These are phyloP conservation scores for Notamacropus eugenii DNA, from an alignment of 2,797 vertebrate genomes.

Conservation along the genomic window DNA sequence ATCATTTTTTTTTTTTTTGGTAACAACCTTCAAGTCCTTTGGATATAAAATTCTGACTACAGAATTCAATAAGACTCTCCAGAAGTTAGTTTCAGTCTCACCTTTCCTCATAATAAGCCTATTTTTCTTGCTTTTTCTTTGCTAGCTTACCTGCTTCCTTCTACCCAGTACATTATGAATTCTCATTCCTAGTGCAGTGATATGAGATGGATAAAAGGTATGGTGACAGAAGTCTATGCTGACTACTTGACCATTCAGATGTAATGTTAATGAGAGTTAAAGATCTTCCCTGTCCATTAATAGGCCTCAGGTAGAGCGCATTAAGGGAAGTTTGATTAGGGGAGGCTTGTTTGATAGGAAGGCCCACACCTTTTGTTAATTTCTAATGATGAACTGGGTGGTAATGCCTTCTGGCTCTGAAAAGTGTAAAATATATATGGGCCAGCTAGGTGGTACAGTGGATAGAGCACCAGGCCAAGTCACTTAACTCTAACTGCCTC, in stretches of 20 bases:
- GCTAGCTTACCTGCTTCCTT: neutral
- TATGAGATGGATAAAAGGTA: neutral
- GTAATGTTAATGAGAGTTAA: too few species aligned
- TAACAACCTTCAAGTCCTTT: neutral
- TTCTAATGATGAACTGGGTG: too few species aligned
- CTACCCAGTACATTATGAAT: neutral
- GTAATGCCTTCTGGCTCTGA: too few species aligned
- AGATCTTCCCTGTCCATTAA: too few species aligned
- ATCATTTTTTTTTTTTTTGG: slow-evolving; percentile 41
- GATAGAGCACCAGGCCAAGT: too few species aligned
- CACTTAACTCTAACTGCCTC: too few species aligned
- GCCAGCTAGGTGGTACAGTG: too few species aligned
- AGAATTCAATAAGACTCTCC: neutral
- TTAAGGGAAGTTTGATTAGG: too few species aligned
- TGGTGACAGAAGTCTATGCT: neutral
- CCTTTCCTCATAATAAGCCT: neutral
- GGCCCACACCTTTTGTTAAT: too few species aligned
- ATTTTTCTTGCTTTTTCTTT: neutral
- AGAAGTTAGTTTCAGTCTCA: neutral
- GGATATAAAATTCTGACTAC: neutral
- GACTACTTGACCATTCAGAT: neutral
- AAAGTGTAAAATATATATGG: too few species aligned
- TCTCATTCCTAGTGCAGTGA: neutral
- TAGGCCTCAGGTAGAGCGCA: too few species aligned
- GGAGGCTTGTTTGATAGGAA: too few species aligned